These are phyloP conservation scores for Margaritifera margaritifera DNA, from an alignment of 2,888 invertebrate species.

Conservation along the genomic window DNA sequence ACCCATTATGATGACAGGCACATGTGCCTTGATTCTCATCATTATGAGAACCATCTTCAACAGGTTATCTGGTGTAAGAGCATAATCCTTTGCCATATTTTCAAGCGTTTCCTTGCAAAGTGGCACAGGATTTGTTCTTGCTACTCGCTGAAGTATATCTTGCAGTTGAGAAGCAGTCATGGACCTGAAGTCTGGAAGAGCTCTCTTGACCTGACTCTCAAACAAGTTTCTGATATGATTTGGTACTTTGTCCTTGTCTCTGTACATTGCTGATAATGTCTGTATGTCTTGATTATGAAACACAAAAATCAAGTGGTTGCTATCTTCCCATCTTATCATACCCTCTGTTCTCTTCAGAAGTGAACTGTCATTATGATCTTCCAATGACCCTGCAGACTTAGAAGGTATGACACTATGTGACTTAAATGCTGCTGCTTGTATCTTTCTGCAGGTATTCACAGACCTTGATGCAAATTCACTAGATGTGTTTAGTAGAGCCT, in stretches of 20 bases:
- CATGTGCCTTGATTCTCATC: constrained; percentile 38
- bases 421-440: constrained; percentile 16
- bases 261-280: constrained; percentile 14
- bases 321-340: constrained; percentile 54
- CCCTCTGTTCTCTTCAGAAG: constrained; percentile 21
- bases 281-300: constrained; percentile 17
- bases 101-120: neutral
- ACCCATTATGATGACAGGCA: constrained; percentile 57
- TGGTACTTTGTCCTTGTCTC: neutral
- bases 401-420: too few species aligned
- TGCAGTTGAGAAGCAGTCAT: constrained; percentile 1
- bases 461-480: constrained; percentile 30
- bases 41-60: constrained; percentile 53
- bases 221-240: constrained; percentile 4
- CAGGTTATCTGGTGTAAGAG: constrained; percentile 54
- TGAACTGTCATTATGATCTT: too few species aligned
- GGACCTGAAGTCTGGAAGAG: constrained; percentile 3
- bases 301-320: constrained; percentile 25
- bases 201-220: constrained; percentile 11
- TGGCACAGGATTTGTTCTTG: neutral
- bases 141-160: constrained; percentile 9
- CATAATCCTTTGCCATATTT: constrained; percentile 5
- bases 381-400: neutral
- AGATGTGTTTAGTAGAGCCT: constrained; percentile 26
- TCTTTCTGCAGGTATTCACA: constrained; percentile 18